These are phyloP conservation scores for Istiophorus platypterus DNA, from an alignment of 2,113 vertebrate genomes.

Conservation along the genomic window DNA sequence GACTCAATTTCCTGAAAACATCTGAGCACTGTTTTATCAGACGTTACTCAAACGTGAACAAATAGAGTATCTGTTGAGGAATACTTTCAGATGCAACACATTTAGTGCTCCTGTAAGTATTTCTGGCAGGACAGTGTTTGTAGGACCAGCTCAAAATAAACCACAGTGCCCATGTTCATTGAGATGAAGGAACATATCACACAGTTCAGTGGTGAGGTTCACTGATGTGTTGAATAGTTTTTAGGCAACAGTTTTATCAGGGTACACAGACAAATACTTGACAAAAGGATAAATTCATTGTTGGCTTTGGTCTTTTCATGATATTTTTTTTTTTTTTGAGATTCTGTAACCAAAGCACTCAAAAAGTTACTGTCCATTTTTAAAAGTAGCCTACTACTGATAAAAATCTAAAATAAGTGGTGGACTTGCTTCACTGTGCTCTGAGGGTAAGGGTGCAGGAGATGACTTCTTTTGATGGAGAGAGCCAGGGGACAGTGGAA, in stretches of 20 bases:
- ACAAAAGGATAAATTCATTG: background rate
- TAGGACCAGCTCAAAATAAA: slow-evolving; percentile 11
- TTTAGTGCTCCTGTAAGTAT: background rate
- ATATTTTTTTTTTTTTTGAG: background rate
- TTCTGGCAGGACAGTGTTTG: background rate
- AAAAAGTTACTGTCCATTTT: background rate
- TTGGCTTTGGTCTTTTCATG: background rate
- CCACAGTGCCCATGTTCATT: background rate
- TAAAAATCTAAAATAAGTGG: background rate
- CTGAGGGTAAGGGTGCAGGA: slow-evolving; percentile 8
- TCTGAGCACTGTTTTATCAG: background rate
- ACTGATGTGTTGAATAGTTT: background rate
- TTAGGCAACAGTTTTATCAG: background rate
- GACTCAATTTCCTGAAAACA: background rate
- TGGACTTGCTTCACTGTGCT: slow-evolving; percentile 5
- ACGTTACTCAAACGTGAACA: background rate
- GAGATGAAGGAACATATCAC: background rate
- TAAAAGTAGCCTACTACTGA: background rate
- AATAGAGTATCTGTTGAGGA: background rate
- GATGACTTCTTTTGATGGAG: slow-evolving; percentile 23
- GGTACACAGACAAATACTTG: background rate
- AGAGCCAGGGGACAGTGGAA: slow-evolving; percentile 17
- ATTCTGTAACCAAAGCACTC: background rate
- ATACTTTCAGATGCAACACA: slow-evolving; percentile 12
- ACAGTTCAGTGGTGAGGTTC: background rate